Conservation (phyloP, 1,140 invertebrate genomes). For the Uloborus diversus region DNA sequence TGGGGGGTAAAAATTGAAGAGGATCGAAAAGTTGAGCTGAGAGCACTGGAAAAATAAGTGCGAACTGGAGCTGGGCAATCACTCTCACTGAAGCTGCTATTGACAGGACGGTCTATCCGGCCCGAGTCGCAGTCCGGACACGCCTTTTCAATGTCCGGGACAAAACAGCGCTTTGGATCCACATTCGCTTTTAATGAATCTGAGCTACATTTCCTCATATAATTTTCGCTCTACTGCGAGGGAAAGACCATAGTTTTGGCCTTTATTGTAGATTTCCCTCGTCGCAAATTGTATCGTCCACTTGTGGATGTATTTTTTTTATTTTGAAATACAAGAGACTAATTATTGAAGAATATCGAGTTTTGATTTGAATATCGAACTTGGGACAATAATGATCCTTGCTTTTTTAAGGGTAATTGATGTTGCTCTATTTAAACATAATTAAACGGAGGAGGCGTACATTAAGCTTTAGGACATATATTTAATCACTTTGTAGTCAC, state of each 20-base stretch:
- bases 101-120: constrained; percentile 42
- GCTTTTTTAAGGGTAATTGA: too few species aligned
- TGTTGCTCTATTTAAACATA: too few species aligned
- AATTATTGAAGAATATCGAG: too few species aligned
- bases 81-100: constrained; percentile 43
- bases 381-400: too few species aligned
- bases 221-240: constrained; percentile 35
- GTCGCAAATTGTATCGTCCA: too few species aligned
- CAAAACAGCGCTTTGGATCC: constrained; percentile 43
- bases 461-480: too few species aligned
- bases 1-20: not conserved
- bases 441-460: too few species aligned
- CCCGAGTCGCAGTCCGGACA: constrained; percentile 20
- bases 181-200: constrained; percentile 45
- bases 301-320: too few species aligned
- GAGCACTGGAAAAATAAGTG: constrained; percentile 19
- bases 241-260: not conserved
- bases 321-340: too few species aligned
- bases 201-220: constrained; percentile 8
- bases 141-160: constrained; percentile 51
- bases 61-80: constrained; percentile 19
- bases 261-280: too few species aligned
- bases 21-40: not conserved
- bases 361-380: too few species aligned
- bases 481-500: too few species aligned